Evolutionary conservation across 2,888 invertebrate genomes (phyloP).

Genomic region (Chaetogeoica ovagalla): DNA sequence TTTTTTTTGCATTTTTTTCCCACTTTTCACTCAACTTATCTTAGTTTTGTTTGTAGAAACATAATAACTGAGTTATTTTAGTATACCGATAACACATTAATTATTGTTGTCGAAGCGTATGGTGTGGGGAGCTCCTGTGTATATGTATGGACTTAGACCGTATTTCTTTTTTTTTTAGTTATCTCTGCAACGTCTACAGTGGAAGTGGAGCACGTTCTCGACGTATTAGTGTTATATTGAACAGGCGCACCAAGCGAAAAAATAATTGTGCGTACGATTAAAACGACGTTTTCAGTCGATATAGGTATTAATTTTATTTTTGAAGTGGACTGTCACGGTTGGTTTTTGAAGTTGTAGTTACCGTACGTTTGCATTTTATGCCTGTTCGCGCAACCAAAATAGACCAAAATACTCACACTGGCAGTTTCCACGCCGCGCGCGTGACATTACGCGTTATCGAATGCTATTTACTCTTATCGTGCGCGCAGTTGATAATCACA

Average conservation of each 20-base stretch:
- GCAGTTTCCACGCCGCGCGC: no score
- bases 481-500: no score
- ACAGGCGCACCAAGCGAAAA: neutral
- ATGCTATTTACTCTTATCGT: no score
- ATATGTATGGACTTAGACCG: neutral
- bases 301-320: no score
- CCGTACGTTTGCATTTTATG: no score
- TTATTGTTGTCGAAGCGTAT: neutral
- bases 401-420: no score
- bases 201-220: neutral
- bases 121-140: neutral
- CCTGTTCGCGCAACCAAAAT: no score
- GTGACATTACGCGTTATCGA: no score
- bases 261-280: no score
- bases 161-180: neutral
- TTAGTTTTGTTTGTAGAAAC: neutral
- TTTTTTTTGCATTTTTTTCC: neutral
- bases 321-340: no score
- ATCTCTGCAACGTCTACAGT: neutral
- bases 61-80: neutral
- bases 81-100: neutral
- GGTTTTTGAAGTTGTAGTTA: no score
- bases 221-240: neutral
- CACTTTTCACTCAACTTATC: neutral
- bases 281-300: no score